phyloP scores from a whole-genome alignment of 2,888 invertebrate genomes.

The Harpalus rufipes region DNA sequence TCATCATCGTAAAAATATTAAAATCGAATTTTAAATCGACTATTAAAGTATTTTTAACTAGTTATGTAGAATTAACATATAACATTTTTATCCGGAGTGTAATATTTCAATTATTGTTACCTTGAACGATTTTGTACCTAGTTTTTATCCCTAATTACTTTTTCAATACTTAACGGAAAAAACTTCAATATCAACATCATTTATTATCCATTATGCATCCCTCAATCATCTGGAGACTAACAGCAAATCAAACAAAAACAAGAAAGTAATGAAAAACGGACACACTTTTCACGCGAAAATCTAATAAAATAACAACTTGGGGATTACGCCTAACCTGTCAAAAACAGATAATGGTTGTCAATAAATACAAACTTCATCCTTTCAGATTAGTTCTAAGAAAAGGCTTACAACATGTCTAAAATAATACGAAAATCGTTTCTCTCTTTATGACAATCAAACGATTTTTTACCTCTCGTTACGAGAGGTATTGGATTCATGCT shows the following conservation, averaged over 20 bases:
- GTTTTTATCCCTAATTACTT: constrained; percentile 33
- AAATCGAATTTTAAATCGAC: too few relatives aligned
- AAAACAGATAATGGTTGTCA: constrained; percentile 61
- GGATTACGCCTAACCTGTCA: constrained; percentile 55
- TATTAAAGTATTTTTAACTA: too few relatives aligned
- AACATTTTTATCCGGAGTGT: neutral
- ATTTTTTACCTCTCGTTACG: too few relatives aligned
- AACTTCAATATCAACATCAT: constrained; percentile 43
- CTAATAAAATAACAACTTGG: constrained; percentile 47
- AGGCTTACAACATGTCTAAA: neutral
- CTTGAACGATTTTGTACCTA: neutral
- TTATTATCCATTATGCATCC: constrained; percentile 49
- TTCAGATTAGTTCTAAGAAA: neutral
- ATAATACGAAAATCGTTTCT: neutral
- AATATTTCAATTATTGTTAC: neutral
- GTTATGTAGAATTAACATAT: too few relatives aligned
- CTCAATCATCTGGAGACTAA: constrained; percentile 19
- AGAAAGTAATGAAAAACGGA: constrained; percentile 53
- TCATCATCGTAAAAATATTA: too few relatives aligned
- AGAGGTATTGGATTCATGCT: too few relatives aligned
- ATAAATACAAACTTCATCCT: constrained; percentile 28
- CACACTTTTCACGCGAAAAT: constrained; percentile 35
- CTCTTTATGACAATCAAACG: neutral
- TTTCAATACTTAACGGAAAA: constrained; percentile 36
- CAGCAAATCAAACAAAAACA: constrained; percentile 39